These are phyloP conservation scores for Drosophila pectinifera DNA, from an alignment of 1,140 invertebrate genomes.

Conservation along the genomic window DNA sequence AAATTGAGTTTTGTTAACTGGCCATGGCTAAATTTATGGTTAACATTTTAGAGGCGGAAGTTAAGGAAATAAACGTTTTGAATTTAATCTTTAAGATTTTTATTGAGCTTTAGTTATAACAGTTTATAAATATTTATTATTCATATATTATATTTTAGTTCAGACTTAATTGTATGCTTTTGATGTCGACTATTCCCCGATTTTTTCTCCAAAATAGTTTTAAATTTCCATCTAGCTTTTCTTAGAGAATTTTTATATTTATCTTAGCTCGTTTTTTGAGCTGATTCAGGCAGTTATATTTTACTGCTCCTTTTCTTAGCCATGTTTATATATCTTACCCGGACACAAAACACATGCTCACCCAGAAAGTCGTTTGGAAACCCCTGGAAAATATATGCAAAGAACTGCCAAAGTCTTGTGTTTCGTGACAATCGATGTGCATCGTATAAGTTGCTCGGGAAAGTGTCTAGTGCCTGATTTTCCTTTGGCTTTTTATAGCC, in stretches of 20 bases:
- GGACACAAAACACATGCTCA: constrained; percentile 55
- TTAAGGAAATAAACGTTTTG: background rate
- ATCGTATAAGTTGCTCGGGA: constrained; percentile 25
- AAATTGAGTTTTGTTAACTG: constrained; percentile 8
- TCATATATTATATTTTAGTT: background rate
- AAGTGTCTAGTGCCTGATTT: constrained; percentile 33
- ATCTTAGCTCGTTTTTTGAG: constrained; percentile 9
- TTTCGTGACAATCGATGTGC: constrained; percentile 52
- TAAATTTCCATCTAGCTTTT: background rate
- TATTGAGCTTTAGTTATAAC: background rate
- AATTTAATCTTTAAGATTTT: background rate
- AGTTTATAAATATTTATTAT: background rate
- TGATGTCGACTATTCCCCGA: too few relatives aligned
- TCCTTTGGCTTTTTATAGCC: constrained; percentile 62
- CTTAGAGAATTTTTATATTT: background rate
- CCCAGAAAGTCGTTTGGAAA: constrained; percentile 14
- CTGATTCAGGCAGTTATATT: constrained; percentile 50
- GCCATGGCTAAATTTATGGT: background rate
- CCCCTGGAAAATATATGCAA: constrained; percentile 55
- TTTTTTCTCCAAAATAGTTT: background rate
- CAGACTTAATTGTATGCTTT: background rate
- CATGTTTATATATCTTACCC: constrained; percentile 25
- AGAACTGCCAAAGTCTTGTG: constrained; percentile 37
- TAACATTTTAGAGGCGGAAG: background rate
- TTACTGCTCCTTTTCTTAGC: constrained; percentile 11